Base-by-base conservation (phyloP, 2,797 vertebrate species). In the Oreochromis mossambicus region DNA sequence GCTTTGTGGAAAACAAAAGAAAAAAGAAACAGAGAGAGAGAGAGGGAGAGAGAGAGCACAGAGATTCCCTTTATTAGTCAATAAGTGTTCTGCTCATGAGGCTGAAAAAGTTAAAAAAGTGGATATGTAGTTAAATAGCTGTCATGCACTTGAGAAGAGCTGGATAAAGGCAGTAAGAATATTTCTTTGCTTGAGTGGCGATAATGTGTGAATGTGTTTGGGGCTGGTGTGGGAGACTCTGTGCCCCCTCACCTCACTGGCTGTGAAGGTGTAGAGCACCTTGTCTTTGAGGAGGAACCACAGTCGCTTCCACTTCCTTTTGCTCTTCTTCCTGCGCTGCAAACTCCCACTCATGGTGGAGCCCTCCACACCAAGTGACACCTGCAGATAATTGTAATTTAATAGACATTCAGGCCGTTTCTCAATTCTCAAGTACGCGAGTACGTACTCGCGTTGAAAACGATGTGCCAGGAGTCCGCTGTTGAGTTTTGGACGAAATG, bases 271-370 rank as follows among this genome's bases (percentile, higher is more conserved):
- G 97, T 98, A 99, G 93, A 99, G 98, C 92, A 99, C 99, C 97
- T 99, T 99, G 97, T 98, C 98, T 97, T 99, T 99, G 96, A 99
- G 97, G 94, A 99, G 98, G 92, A 99, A 99, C 98, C 98, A 99
- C 85, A 99, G 97, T 80, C 97, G 98, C 96, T 99, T 99, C 98
- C 98, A 99, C 91, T 97, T 98, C 91, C 97, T 96, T 94, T 98
- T 99, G 96, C 98, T 98, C 90, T 97, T 97, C 95, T 99, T 99
- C 54, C 97, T 96, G 75, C 98, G 97, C 91, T 97, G 97, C 90
- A 99, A 96, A 91, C 97, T 98, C 89, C 99, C 98, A 21, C 97
- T 98, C 93, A 99, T 98, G 38, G 97, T 96, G 48, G 97, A 97
- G 80, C 97, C 98, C 81, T 99, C 98, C 79, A 95, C 96, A 0